Conservation (phyloP, 2,113 vertebrate genomes). For the Lasiurus borealis region DNA sequence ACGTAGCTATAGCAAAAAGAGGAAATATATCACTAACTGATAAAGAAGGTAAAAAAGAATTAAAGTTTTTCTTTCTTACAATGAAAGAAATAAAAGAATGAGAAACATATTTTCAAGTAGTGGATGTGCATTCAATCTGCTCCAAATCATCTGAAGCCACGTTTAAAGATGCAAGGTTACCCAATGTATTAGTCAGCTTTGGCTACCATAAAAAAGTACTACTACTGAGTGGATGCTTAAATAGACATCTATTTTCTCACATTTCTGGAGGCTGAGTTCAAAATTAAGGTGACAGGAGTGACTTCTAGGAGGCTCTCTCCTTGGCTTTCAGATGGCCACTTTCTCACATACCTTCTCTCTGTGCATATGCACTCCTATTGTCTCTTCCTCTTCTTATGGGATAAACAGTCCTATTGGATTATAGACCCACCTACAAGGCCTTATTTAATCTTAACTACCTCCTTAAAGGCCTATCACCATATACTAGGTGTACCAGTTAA, state of each 20-base stretch:
- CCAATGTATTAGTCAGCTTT: not conserved
- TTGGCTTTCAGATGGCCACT: not conserved
- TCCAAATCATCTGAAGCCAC: not conserved
- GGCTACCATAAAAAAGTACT: not conserved
- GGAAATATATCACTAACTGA: not conserved
- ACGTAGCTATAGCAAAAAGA: not conserved
- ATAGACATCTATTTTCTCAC: not conserved
- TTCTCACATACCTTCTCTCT: not conserved
- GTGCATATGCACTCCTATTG: not conserved
- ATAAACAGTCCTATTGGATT: not conserved
- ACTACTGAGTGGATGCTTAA: not conserved
- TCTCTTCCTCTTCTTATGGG: not conserved
- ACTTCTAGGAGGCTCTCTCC: not conserved
- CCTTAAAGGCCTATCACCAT: not conserved
- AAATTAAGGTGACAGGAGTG: not conserved
- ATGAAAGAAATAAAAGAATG: not conserved
- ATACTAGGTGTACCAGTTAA: not conserved
- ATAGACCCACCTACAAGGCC: not conserved
- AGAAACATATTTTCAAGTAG: not conserved
- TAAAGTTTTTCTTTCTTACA: slow-evolving; percentile 23
- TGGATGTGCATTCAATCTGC: not conserved
- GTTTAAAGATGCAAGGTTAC: slow-evolving; percentile 40
- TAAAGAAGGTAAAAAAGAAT: not conserved
- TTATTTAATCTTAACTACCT: slow-evolving; percentile 33
- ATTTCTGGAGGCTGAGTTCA: not conserved